Conservation (phyloP, 2,113 vertebrate genomes). For the Dicentrarchus labrax region DNA sequence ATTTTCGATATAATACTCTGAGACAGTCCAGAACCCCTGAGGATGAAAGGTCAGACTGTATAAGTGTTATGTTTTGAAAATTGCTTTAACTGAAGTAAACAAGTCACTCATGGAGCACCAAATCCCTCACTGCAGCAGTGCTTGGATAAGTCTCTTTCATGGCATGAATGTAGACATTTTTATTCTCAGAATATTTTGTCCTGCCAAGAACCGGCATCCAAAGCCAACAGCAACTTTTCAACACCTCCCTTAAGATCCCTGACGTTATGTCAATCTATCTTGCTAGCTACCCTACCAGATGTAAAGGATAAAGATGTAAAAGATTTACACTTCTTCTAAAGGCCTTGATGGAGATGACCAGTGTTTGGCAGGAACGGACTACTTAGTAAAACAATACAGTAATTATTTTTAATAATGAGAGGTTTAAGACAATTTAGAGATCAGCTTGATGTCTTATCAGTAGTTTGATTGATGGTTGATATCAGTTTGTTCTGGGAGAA, state of each 20-base stretch:
- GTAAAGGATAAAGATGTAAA: not conserved
- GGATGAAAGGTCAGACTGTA: slow-evolving; percentile 40
- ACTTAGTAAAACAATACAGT: too few species aligned
- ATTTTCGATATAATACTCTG: slow-evolving; percentile 30
- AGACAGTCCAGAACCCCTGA: slow-evolving; percentile 32
- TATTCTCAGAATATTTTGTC: slow-evolving; percentile 22
- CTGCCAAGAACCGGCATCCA: slow-evolving; percentile 1
- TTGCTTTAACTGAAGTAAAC: slow-evolving; percentile 54
- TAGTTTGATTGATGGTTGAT: too few species aligned
- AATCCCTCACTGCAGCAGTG: not conserved
- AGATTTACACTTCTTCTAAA: not conserved
- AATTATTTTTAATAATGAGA: too few species aligned
- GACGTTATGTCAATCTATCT: not conserved
- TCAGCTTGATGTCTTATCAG: too few species aligned
- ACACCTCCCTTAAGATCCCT: slow-evolving; percentile 14
- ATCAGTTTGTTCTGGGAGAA: too few species aligned
- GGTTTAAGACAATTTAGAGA: too few species aligned
- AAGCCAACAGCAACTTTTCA: slow-evolving; percentile 35
- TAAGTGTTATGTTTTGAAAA: slow-evolving; percentile 38
- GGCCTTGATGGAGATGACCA: too few species aligned
- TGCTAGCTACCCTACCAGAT: not conserved
- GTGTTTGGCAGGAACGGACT: too few species aligned
- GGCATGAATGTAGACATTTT: slow-evolving; percentile 32
- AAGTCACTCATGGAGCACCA: slow-evolving; percentile 31
- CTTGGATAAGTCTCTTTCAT: slow-evolving; percentile 25